Conservation (phyloP, 2,797 vertebrate genomes). For the Parotocinclus haroldoi region DNA sequence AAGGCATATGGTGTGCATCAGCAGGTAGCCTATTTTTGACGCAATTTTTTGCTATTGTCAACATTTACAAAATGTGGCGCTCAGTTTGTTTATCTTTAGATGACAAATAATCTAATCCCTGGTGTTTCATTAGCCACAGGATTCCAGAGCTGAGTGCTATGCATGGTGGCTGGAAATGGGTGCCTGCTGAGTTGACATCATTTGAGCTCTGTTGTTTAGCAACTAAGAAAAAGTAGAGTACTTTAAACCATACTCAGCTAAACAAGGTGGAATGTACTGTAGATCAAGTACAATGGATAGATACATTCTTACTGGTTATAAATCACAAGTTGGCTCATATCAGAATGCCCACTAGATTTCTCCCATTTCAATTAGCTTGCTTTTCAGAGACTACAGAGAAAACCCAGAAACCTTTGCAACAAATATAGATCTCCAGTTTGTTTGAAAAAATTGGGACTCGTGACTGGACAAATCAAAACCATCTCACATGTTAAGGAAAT, state of each 20-base stretch:
- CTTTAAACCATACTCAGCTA: not conserved
- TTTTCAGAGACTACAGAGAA: too few relatives aligned
- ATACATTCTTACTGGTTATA: too few relatives aligned
- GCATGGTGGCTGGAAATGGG: conserved; percentile 1
- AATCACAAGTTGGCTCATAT: too few relatives aligned
- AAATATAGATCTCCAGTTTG: too few relatives aligned
- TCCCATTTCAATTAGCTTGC: too few relatives aligned
- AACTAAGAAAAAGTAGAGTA: not conserved
- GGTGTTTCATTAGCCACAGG: conserved; percentile 19
- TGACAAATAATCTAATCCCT: conserved; percentile 11
- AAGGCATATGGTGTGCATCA: conserved; percentile 6
- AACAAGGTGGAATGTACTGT: not conserved
- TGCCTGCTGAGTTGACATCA: conserved; percentile 9
- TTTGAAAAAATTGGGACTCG: too few relatives aligned
- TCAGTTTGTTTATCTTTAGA: conserved; percentile 4
- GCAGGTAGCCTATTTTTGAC: conserved; percentile 23
- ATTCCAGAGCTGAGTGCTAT: not conserved
- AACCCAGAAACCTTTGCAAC: too few relatives aligned
- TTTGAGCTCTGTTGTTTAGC: not conserved
- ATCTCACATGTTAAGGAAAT: too few relatives aligned
- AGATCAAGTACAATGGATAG: not conserved
- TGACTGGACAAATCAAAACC: too few relatives aligned
- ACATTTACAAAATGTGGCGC: conserved; percentile 1
- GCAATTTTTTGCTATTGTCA: conserved; percentile 20
- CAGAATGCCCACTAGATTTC: too few relatives aligned